phyloP scores from a whole-genome alignment of 2,888 invertebrate species.

The Desoria tigrina region DNA sequence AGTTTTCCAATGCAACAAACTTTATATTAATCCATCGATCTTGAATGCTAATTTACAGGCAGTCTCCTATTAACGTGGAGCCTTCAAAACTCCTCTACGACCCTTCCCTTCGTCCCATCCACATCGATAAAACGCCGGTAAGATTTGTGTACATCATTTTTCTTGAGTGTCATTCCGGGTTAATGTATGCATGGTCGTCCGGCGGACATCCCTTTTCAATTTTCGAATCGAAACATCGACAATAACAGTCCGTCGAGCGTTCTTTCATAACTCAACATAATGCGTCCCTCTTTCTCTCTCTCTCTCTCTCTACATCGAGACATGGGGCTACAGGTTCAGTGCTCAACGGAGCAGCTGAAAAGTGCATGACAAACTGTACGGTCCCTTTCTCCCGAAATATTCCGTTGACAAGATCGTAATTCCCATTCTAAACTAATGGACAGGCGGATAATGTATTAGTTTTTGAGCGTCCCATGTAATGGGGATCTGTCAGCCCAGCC shows the following conservation, averaged over 20 bases:
- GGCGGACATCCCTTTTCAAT: slow-evolving; percentile 32
- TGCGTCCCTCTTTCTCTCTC: too few species aligned
- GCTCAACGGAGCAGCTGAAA: too few species aligned
- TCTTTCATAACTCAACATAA: too few species aligned
- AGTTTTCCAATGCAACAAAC: too few species aligned
- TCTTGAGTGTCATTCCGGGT: neutral
- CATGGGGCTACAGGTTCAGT: too few species aligned
- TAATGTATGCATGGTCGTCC: neutral
- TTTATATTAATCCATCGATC: too few species aligned
- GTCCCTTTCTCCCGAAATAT: too few species aligned
- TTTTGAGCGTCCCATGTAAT: neutral
- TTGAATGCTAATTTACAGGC: slow-evolving; percentile 68
- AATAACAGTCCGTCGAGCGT: too few species aligned
- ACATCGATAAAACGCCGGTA: slow-evolving; percentile 91
- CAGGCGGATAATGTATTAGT: slow-evolving; percentile 1
- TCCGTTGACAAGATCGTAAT: too few species aligned
- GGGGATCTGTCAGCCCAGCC: too few species aligned
- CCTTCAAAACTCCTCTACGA: slow-evolving; percentile 92
- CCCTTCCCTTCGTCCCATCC: slow-evolving; percentile 86
- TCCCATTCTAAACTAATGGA: slow-evolving; percentile 2
- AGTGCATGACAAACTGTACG: too few species aligned
- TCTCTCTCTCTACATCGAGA: too few species aligned
- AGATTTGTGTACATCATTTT: slow-evolving; percentile 31
- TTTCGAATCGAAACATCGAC: slow-evolving; percentile 5
- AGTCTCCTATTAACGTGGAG: slow-evolving; percentile 96